phyloP scores from a whole-genome alignment of 2,888 invertebrate species.

The Neoaliturus tenellus region DNA sequence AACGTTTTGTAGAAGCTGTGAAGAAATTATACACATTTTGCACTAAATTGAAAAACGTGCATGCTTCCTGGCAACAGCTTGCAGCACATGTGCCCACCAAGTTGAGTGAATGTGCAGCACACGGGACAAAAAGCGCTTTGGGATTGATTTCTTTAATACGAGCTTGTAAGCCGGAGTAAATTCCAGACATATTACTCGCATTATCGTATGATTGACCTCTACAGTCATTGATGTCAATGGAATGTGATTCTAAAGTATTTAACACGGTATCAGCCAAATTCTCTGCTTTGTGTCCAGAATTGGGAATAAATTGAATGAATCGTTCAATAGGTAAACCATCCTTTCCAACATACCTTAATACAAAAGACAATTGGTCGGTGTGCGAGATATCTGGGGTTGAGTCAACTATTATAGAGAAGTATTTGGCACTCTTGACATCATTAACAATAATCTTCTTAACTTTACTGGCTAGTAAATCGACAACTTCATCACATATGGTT shows the following conservation, averaged over 20 bases:
- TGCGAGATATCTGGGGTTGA: conserved; percentile 45
- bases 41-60: conserved; percentile 31
- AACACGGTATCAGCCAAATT: conserved; percentile 36
- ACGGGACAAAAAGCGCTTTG: conserved; percentile 37
- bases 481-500: conserved; percentile 49
- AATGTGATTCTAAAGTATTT: conserved; percentile 25
- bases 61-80: conserved; percentile 42
- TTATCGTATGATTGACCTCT: conserved; percentile 68
- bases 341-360: conserved; percentile 49
- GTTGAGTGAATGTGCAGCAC: conserved; percentile 40
- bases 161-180: conserved; percentile 50
- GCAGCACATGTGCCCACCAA: conserved; percentile 54
- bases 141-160: conserved; percentile 44
- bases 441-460: conserved; percentile 46
- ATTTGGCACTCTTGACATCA: conserved; percentile 50
- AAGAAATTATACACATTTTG: conserved; percentile 31
- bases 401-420: conserved; percentile 48
- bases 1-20: conserved; percentile 13
- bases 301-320: conserved; percentile 51
- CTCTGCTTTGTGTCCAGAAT: conserved; percentile 47
- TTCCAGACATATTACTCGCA: conserved; percentile 61
- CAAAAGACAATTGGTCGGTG: conserved; percentile 56
- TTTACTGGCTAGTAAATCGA: conserved; percentile 42
- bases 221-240: conserved; percentile 61
- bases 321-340: conserved; percentile 53